A percentile compares a stretch with the other conserved stretches of the same genome.
These are phyloP conservation scores for Cylloceria caligata DNA, from an alignment of 2,888 invertebrate species.

Conservation along the genomic window DNA sequence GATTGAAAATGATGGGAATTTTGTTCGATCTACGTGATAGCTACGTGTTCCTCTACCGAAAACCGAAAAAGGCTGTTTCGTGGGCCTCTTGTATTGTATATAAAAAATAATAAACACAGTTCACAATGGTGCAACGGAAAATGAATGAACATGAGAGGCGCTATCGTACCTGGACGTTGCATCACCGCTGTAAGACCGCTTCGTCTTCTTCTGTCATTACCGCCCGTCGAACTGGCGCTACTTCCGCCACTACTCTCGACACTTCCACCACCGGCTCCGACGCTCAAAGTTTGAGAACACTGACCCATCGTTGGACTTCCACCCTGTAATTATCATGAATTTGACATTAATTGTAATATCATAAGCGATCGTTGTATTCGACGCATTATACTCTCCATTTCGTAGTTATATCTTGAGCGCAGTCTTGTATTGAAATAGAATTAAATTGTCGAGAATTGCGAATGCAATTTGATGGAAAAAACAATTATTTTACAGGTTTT, in stretches of 20 bases:
- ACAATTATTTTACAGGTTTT: too few species aligned
- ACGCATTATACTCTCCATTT: background rate
- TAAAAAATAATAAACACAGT: constrained; percentile 37
- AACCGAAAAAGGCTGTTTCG: constrained; percentile 40
- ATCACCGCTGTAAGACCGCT: constrained; percentile 94
- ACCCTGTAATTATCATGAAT: constrained; percentile 75
- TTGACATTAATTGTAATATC: background rate
- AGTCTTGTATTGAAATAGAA: too few species aligned
- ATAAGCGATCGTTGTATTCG: background rate
- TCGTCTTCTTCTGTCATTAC: constrained; percentile 89
- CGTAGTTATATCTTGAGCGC: too few species aligned
- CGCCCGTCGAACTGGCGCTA: constrained; percentile 85
- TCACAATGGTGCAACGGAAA: constrained; percentile 57
- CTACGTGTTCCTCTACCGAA: constrained; percentile 37
- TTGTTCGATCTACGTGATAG: constrained; percentile 29
- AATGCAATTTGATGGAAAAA: too few species aligned
- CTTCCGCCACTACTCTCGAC: constrained; percentile 84
- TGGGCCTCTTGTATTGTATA: constrained; percentile 28
- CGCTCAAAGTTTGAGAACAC: constrained; percentile 83
- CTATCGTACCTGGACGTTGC: constrained; percentile 91
- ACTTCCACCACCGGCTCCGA: constrained; percentile 79
- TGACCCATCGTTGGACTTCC: constrained; percentile 84
- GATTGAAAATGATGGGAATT: constrained; percentile 4
- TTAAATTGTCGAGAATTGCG: too few species aligned
- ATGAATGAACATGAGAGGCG: constrained; percentile 29